Evolutionary conservation across 1,140 invertebrate genomes (phyloP), one percentile per base, ranked within the genome.

Genomic region (Drosophila subpulchrella): DNA sequence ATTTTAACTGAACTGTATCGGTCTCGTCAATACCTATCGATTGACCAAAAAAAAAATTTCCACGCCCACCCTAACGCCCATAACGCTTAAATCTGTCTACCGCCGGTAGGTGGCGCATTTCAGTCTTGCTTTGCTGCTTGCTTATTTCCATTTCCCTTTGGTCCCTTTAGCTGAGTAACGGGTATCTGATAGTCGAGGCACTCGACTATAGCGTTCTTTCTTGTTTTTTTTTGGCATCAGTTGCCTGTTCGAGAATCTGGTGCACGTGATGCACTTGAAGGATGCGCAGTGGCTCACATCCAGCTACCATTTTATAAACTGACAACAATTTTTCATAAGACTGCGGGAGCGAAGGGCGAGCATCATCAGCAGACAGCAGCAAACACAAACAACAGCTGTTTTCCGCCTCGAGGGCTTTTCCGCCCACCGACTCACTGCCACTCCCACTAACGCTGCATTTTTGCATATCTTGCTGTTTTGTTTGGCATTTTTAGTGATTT

Each of bases 401-500:
- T 80, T 80, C 66, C 75, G 75, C 53, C 73, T 71, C 75, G 74
- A 71, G 73, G 74, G 50, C 34, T 41, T 51, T 51, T 47, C 50
- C 59, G 42, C 6, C 27, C 46, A 34, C 24, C 13, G 38, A 39
- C 48, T 13, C 13, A 10, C 44, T 24, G 39, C 30, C 32, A 41
- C 51, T 13, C 42, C 27, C 32, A 54, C 51, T 50, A 51, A 53
- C 50, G 38, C 51, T 82, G 74, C 67, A 61, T 77, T 73, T 79
- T 75, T 80, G 84, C 80, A 89, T 84, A 72, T 77, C 70, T 78
- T 41, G 65, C 77, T 67, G 84, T 88, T 88, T 89, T 88, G 84
- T 88, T 88, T 88, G 84, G 73, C 84, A 88, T 88, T 88, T 86
- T 88, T 77, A 84, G 84, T 88, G 84, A 88, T 89, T 88, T 88